phyloP scores from a whole-genome alignment of 2,797 vertebrate species.

The Premnoplex brunnescens region DNA sequence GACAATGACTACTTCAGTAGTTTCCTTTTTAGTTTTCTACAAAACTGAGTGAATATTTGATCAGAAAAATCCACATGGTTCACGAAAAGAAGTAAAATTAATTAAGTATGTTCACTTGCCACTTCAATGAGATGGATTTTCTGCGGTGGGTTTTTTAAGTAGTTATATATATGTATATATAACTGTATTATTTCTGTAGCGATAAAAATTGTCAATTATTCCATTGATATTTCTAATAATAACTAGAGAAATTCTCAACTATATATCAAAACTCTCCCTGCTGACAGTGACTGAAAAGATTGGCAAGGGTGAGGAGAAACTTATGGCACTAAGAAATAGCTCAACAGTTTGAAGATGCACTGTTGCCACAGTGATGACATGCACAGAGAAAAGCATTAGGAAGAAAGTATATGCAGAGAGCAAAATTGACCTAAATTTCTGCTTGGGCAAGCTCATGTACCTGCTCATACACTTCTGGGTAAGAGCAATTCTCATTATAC shows the following conservation, averaged over 20 bases:
- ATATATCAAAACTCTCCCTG: neutral
- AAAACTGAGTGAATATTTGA: neutral
- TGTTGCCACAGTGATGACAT: neutral
- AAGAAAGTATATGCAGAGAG: neutral
- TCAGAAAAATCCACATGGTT: neutral
- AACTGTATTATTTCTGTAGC: neutral
- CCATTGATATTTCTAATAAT: neutral
- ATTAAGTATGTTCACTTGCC: neutral
- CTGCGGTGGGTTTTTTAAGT: neutral
- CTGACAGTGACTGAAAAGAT: neutral
- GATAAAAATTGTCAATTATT: neutral
- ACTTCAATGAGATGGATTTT: neutral
- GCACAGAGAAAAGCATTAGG: neutral
- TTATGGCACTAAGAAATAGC: neutral
- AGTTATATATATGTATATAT: neutral
- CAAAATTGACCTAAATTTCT: neutral
- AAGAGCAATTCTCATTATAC: neutral
- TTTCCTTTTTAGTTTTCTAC: neutral
- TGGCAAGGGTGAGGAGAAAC: neutral
- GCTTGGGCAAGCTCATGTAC: neutral
- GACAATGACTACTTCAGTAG: neutral
- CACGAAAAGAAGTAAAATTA: neutral
- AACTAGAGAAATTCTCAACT: neutral
- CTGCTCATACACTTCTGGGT: neutral
- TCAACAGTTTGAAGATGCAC: neutral